Evolutionary conservation across 2,797 vertebrate genomes (phyloP), one percentile per base, ranked within the genome.

Genomic region (Malacoraja senta): DNA sequence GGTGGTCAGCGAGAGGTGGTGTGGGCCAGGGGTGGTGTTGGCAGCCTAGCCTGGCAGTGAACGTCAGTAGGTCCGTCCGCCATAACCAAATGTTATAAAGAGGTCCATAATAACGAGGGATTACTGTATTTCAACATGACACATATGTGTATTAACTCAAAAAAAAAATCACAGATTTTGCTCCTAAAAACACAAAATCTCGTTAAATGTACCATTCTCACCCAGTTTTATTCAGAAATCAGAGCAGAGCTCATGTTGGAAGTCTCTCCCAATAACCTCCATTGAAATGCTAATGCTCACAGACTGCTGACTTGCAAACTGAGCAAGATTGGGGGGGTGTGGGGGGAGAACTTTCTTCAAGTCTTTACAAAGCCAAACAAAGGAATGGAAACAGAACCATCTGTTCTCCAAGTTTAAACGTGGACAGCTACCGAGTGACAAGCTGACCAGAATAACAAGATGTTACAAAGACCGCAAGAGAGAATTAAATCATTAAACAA

Each of bases 281-380:
- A 68, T 74, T 74, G 90, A 74, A 29, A 74, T 91, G 68, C 90
- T 38, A 91, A 91, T 92, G 13, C 26, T 92, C 90, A 92, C 90
- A 92, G 71, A 26, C 6, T 38, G 15, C 68, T 72, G 13, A 32
- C 21, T 6, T 76, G 38, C 29, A 44, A 7, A 26, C 26, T 74
- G 8, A 92, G 38, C 24, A 29, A 92, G 71, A 74, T 21, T 7
- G 24, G 71, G 17, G 65, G 65, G 65, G 65, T 12, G 12, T 0
- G 65, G 65, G n/a, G 71, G 65, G 78, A 26, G 71, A 71, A 68
- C 17, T 17, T 35, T 29, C 26, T 76, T 88, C 21, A 88, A 88
- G 38, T 35, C 71, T 92, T 92, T 92, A 44, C 71, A 76, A 92
- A 76, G 35, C 24, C 17, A 44, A 12, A 74, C 90, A 92, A 92